These are phyloP conservation scores for Amphiprion percula DNA, from an alignment of 2,113 vertebrate genomes.

Conservation along the genomic window DNA sequence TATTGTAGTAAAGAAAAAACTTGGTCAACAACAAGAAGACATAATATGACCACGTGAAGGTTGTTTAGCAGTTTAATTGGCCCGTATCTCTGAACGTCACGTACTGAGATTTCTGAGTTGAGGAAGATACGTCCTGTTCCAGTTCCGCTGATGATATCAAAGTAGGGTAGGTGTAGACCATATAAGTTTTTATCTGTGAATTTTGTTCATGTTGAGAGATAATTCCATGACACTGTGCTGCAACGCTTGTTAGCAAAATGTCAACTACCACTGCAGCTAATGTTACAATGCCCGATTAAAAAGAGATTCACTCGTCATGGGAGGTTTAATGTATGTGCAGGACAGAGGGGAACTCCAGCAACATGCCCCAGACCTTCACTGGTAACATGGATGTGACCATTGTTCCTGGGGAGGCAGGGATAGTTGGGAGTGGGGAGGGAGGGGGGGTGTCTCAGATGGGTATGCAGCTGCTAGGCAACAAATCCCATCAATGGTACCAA, in stretches of 20 bases:
- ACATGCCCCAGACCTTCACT: neutral
- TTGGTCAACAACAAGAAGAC: neutral
- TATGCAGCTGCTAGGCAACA: slow-evolving; percentile 65
- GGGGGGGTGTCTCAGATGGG: slow-evolving; percentile 2
- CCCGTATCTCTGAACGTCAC: neutral
- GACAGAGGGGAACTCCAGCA: neutral
- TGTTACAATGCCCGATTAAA: too few species aligned
- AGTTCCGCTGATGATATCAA: neutral
- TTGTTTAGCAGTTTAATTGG: neutral
- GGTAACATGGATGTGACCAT: slow-evolving; percentile 18
- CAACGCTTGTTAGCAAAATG: too few species aligned
- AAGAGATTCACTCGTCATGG: neutral
- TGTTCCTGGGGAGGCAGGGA: slow-evolving; percentile 7
- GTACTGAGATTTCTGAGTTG: neutral
- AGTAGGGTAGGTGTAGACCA: too few species aligned
- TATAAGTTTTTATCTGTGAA: neutral
- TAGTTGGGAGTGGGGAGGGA: neutral
- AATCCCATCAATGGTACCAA: slow-evolving; percentile 65
- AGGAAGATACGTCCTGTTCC: neutral
- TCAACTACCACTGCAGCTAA: neutral
- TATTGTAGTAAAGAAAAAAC: neutral
- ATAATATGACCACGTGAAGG: neutral
- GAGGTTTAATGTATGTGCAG: neutral
- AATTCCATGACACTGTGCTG: neutral
- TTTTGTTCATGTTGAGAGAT: neutral